phyloP scores from a whole-genome alignment of 2,888 invertebrate genomes.

The Tanytarsus gracilentus region DNA sequence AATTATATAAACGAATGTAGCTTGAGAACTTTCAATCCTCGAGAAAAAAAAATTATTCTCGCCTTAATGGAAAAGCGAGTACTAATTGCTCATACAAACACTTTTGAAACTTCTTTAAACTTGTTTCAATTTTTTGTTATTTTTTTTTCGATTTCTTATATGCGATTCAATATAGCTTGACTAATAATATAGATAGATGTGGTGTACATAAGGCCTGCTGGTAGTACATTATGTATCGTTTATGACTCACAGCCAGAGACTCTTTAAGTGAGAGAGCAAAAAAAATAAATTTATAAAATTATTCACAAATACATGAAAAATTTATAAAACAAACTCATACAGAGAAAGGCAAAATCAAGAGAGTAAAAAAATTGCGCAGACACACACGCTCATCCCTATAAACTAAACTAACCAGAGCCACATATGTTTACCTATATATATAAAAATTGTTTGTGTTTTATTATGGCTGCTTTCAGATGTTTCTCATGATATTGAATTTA shows the following conservation, averaged over 20 bases:
- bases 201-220: too few species aligned
- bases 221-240: too few species aligned
- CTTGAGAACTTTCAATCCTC: too few species aligned
- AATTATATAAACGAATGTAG: too few species aligned
- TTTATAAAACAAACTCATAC: too few species aligned
- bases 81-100: slow-evolving; percentile 22
- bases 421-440: not conserved
- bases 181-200: slow-evolving; percentile 22
- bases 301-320: not conserved
- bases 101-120: slow-evolving; percentile 19
- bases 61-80: too few species aligned
- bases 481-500: too few species aligned
- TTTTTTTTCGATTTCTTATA: slow-evolving; percentile 1
- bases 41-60: too few species aligned
- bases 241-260: too few species aligned
- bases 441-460: not conserved
- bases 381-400: not conserved
- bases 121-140: slow-evolving; percentile 4
- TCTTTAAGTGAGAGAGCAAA: not conserved
- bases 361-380: too few species aligned
- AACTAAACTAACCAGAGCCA: not conserved
- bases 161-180: not conserved
- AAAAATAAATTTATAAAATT: too few species aligned
- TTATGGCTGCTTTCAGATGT: slow-evolving; percentile 19
- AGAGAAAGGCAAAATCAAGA: too few species aligned